Conservation (phyloP, 2,888 invertebrate genomes). For the Oxytorus armatus region DNA sequence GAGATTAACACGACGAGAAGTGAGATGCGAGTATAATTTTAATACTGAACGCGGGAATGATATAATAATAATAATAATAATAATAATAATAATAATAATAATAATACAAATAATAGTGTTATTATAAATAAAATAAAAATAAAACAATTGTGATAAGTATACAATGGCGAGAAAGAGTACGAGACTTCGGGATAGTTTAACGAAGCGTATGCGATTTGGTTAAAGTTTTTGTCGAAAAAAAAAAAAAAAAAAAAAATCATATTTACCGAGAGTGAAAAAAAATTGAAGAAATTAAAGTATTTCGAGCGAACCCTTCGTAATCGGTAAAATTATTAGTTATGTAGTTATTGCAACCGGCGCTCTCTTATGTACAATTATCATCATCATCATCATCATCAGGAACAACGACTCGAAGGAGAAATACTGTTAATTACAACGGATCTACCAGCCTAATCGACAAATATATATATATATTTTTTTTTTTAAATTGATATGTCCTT, state of each 20-base stretch:
- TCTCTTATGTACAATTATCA: conserved; percentile 59
- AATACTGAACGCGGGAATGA: conserved; percentile 68
- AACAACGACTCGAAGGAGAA: conserved; percentile 64
- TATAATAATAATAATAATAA: conserved; percentile 53
- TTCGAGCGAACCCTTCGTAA: conserved; percentile 19
- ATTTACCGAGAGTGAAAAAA: not conserved
- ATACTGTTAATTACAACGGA: conserved; percentile 66
- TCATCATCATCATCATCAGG: conserved; percentile 61
- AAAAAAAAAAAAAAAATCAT: conserved; percentile 8
- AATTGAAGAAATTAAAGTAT: conserved; percentile 17
- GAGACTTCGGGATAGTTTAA: conserved; percentile 35
- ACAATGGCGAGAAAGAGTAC: conserved; percentile 58
- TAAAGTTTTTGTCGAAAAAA: not conserved
- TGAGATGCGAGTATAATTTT: conserved; percentile 59
- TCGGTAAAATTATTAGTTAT: conserved; percentile 46
- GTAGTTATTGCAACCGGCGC: conserved; percentile 52
- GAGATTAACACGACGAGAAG: conserved; percentile 49
- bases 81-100: conserved; percentile 35
- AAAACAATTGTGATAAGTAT: conserved; percentile 45
- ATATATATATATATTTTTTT: no score
- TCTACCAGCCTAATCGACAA: conserved; percentile 24
- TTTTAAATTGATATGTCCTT: no score
- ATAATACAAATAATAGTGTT: conserved; percentile 21
- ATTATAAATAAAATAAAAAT: conserved; percentile 23
- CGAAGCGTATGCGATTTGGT: conserved; percentile 14